phyloP scores from a whole-genome alignment of 35 echinoderm and acorn worm genomes.

The Apostichopus californicus region DNA sequence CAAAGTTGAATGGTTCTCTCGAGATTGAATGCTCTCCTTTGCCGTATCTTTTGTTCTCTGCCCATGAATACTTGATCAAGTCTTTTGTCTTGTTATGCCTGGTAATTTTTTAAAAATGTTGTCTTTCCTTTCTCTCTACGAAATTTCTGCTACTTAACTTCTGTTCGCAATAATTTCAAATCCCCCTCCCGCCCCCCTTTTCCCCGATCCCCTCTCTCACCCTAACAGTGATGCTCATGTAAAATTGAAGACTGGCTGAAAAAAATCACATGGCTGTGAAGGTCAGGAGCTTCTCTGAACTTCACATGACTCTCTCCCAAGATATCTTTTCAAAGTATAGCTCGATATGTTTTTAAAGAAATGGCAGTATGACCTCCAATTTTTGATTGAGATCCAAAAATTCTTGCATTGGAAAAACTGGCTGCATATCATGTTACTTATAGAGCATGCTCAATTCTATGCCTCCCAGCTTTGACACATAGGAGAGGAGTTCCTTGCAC shows the following conservation, averaged over 20 bases:
- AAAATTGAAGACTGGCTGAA: neutral
- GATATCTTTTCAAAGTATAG: neutral
- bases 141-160: neutral
- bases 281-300: no score
- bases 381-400: no score
- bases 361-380: no score
- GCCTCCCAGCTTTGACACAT: no score
- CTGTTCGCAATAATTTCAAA: neutral
- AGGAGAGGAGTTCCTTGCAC: no score
- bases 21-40: neutral
- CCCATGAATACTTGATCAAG: neutral
- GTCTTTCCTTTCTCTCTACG: neutral
- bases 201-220: neutral
- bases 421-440: no score
- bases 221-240: neutral
- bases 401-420: no score
- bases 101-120: neutral
- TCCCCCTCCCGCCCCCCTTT: no score
- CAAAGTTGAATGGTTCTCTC: neutral
- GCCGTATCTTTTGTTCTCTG: neutral
- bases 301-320: no score
- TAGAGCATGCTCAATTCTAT: no score
- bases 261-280: no score
- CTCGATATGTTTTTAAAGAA: neutral
- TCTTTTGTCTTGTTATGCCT: neutral